These are phyloP conservation scores for Spondyliosoma cantharus DNA, from an alignment of 2,797 vertebrate species.

Conservation along the genomic window DNA sequence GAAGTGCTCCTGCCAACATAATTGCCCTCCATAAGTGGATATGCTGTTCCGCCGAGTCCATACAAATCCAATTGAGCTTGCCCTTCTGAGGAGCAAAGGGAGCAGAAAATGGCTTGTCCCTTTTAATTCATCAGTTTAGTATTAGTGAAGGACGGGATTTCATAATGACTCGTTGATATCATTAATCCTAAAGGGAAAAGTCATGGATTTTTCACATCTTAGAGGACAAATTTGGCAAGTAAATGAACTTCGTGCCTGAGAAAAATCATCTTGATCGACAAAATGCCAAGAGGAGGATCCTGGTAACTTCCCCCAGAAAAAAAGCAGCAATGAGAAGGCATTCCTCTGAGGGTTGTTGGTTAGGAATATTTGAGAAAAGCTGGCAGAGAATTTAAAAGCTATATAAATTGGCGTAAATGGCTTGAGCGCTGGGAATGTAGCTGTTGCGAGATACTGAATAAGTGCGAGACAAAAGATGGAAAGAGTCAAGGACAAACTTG, in stretches of 20 bases:
- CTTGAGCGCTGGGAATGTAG: background rate
- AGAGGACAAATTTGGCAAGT: background rate
- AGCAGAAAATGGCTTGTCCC: conserved; percentile 78
- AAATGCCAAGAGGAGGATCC: background rate
- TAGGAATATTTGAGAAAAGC: conserved; percentile 1
- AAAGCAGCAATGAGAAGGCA: background rate
- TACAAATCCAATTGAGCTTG: conserved; percentile 78
- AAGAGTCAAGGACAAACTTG: background rate
- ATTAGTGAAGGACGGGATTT: conserved; percentile 51
- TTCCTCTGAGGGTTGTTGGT: background rate
- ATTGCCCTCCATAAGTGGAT: conserved; percentile 76
- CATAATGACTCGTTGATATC: conserved; percentile 43
- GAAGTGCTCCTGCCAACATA: conserved; percentile 69
- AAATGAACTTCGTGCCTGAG: conserved; percentile 15
- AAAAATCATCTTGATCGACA: conserved; percentile 1
- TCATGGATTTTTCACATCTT: conserved; percentile 18
- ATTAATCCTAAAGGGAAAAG: conserved; percentile 46
- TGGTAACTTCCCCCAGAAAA: background rate
- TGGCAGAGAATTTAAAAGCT: conserved; percentile 1
- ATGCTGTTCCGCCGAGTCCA: conserved; percentile 70
- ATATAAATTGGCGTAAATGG: background rate
- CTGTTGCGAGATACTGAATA: conserved; percentile 1
- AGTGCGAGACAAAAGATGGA: background rate
- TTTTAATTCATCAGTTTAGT: conserved; percentile 74
- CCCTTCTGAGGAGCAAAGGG: conserved; percentile 64